Evolutionary conservation across 2,797 vertebrate species (phyloP), one percentile per base, ranked within the genome.

Genomic region (Pteronotus mesoamericanus): DNA sequence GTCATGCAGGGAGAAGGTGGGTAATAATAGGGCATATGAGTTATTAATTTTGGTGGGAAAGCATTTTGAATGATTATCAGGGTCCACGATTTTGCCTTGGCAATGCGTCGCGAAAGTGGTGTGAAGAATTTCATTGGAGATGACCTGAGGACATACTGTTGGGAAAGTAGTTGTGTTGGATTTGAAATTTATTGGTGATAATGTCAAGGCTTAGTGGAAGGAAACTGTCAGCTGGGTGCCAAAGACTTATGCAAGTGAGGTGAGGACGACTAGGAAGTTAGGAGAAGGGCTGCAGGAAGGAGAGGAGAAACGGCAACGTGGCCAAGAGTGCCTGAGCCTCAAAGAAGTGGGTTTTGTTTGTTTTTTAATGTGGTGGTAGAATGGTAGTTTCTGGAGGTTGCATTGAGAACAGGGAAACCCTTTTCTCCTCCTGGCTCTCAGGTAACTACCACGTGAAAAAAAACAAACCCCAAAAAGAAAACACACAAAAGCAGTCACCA

Each of bases 11-110:
- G 75, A 46, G 39, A 77, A 95, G 55, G 22, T 93, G 21, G 24
- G 44, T 89, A 69, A 86, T 80, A 92, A 71, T 64, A 75, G 51
- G 37, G n/a, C 85, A 26, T 77, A 71, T 64, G 44, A 86, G 48
- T 48, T 90, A 82, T 2, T 57, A 55, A 66, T 90, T 86, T 86
- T 93, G 75, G 21, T 86, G 61, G 39, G 82, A 93, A 77, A 55
- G 22, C 51, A 90, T 86, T 95, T 95, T 90, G 39, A 95, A 51
- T 83, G n/a, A 82, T 90, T 69, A 86, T 90, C 7, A 34, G 39
- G 44, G 69, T 61, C 44, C n/a, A 86, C 14, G 59, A 64, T 90
- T 90, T 86, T 82, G 92, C 32, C 59, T 57, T 22, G 8, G 29
- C 46, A 79, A 12, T 83, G 39, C 75, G 29, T 89, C 59, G n/a